phyloP scores from a whole-genome alignment of 1,140 invertebrate species.

The Megalopta genalis region DNA sequence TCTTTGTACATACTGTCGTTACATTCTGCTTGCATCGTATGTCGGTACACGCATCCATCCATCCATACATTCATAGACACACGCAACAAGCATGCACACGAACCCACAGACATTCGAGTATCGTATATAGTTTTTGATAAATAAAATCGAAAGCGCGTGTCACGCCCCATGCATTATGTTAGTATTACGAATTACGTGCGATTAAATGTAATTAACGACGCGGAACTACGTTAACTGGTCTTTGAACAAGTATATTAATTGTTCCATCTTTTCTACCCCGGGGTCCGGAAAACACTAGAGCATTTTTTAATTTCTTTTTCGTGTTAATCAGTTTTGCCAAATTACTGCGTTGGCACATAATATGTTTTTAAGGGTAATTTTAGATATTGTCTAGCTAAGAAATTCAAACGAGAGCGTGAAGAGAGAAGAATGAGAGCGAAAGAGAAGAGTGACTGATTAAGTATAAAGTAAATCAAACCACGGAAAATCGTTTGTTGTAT shows the following conservation, averaged over 20 bases:
- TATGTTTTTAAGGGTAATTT: constrained; percentile 54
- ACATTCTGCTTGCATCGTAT: constrained; percentile 36
- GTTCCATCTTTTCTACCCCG: constrained; percentile 57
- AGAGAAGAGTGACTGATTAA: constrained; percentile 24
- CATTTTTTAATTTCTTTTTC: constrained; percentile 43
- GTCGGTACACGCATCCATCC: constrained; percentile 4
- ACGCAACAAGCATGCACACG: no score
- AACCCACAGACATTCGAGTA: neutral
- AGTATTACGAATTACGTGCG: constrained; percentile 9
- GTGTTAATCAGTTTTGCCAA: constrained; percentile 50
- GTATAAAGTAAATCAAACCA: constrained; percentile 44
- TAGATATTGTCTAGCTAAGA: constrained; percentile 47
- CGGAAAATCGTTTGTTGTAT: constrained; percentile 60
- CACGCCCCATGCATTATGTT: constrained; percentile 59
- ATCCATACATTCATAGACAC: neutral
- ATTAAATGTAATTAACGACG: constrained; percentile 41
- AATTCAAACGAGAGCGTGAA: constrained; percentile 44
- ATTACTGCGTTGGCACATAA: constrained; percentile 46
- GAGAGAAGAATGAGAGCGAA: constrained; percentile 14
- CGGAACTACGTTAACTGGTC: constrained; percentile 14
- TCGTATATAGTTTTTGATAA: constrained; percentile 28
- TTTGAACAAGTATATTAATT: constrained; percentile 42
- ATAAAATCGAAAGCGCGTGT: constrained; percentile 21
- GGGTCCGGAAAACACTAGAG: constrained; percentile 27
- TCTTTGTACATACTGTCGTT: constrained; percentile 59